A percentile compares a stretch with the other conserved stretches of the same genome.
Conservation (phyloP, 2,113 vertebrate genomes). For the Nipponia nippon region DNA sequence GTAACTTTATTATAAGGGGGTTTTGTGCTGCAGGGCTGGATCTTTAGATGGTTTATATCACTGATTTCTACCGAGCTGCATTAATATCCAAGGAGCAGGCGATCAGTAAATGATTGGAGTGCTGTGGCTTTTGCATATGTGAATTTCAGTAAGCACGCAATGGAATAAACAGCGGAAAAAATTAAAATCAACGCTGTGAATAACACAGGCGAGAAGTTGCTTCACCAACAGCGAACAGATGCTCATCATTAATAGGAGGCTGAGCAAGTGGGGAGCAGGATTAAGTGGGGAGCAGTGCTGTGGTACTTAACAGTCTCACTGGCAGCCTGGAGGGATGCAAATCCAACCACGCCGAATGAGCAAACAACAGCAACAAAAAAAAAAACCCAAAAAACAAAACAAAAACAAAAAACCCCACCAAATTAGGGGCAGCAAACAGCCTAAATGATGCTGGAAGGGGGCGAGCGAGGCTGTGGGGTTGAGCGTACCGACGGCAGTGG, state of each 20-base stretch:
- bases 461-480: not conserved
- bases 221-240: not conserved
- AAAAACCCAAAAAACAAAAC: too few relatives aligned
- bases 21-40: not conserved
- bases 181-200: not conserved
- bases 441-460: not conserved
- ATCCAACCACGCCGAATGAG: not conserved
- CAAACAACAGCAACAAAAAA: not conserved
- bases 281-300: not conserved
- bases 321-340: not conserved
- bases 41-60: not conserved
- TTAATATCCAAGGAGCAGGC: not conserved
- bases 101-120: not conserved
- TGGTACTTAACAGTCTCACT: not conserved
- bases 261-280: not conserved
- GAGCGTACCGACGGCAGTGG: not conserved
- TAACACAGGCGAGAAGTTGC: not conserved
- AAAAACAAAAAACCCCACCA: too few relatives aligned
- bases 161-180: not conserved
- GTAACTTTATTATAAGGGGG: not conserved
- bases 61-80: not conserved
- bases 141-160: not conserved
- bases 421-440: not conserved
- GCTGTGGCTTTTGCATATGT: not conserved
- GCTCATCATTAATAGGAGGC: not conserved